These are phyloP conservation scores for Cecropterus lyciades DNA, from an alignment of 1,140 invertebrate genomes.

Conservation along the genomic window DNA sequence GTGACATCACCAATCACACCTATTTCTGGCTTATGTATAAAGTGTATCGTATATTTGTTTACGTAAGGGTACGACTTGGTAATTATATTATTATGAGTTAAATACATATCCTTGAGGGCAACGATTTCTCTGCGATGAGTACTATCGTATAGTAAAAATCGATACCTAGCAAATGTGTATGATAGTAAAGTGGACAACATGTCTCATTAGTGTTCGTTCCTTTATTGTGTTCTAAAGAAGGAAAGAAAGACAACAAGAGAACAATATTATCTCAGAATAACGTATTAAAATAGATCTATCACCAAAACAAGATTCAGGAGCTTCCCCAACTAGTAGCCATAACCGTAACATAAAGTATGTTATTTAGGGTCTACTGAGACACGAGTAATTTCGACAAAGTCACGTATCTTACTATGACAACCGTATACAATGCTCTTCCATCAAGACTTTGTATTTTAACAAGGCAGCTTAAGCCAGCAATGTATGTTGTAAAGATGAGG, in stretches of 20 bases:
- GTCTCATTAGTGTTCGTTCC: too few relatives aligned
- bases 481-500: slow-evolving; percentile 1
- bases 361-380: slow-evolving; percentile 23
- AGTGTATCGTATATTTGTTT: too few relatives aligned
- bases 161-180: too few relatives aligned
- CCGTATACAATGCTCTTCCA: slow-evolving; percentile 3
- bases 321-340: slow-evolving; percentile 19
- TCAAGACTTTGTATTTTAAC: neutral
- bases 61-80: too few relatives aligned
- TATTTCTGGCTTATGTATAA: too few relatives aligned
- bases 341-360: slow-evolving; percentile 29
- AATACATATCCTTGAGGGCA: too few relatives aligned
- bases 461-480: neutral
- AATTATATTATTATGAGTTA: too few relatives aligned
- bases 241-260: neutral
- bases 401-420: neutral
- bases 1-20: too few relatives aligned
- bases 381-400: slow-evolving; percentile 13
- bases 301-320: slow-evolving; percentile 21
- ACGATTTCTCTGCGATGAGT: too few relatives aligned
- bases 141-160: too few relatives aligned
- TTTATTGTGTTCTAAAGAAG: too few relatives aligned
- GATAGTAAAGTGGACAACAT: too few relatives aligned
- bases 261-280: slow-evolving; percentile 1
- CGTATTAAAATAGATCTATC: slow-evolving; percentile 22